Evolutionary conservation across 2,888 invertebrate species (phyloP).

Genomic region (Mythimna pallens): DNA sequence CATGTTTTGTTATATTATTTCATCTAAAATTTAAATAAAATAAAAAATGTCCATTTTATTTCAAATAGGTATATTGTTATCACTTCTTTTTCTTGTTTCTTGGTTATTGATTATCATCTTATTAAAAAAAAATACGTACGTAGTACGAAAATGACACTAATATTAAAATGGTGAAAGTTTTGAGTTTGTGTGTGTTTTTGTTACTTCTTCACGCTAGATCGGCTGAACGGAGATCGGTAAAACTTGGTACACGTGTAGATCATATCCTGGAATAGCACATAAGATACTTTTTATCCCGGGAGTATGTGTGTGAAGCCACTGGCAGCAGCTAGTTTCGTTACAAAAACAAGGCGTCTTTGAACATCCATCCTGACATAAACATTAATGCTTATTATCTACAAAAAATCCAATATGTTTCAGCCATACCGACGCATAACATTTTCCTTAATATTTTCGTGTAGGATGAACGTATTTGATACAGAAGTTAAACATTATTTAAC

Average conservation of each 20-base stretch:
- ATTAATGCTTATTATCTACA: constrained; percentile 9
- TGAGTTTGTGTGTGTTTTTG: too few species aligned
- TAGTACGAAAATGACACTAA: neutral
- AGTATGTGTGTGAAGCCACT: neutral
- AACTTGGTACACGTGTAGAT: too few species aligned
- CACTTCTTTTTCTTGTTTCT: neutral
- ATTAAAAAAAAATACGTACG: neutral
- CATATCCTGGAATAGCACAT: too few species aligned
- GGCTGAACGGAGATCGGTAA: too few species aligned
- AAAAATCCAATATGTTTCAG: constrained; percentile 42
- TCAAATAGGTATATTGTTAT: constrained; percentile 8
- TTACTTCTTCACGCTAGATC: too few species aligned
- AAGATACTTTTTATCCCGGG: too few species aligned
- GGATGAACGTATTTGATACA: constrained; percentile 39
- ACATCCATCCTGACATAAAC: constrained; percentile 4
- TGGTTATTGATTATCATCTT: neutral
- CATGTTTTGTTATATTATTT: constrained; percentile 1
- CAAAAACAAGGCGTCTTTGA: neutral
- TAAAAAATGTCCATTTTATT: neutral
- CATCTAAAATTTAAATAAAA: neutral
- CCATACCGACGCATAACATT: constrained; percentile 17
- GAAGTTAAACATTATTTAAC: constrained; percentile 50
- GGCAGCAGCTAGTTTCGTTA: neutral
- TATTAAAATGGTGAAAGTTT: too few species aligned
- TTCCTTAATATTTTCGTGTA: constrained; percentile 22